Base-by-base conservation (phyloP, 2,113 vertebrate genomes). In the Etia nguti region DNA sequence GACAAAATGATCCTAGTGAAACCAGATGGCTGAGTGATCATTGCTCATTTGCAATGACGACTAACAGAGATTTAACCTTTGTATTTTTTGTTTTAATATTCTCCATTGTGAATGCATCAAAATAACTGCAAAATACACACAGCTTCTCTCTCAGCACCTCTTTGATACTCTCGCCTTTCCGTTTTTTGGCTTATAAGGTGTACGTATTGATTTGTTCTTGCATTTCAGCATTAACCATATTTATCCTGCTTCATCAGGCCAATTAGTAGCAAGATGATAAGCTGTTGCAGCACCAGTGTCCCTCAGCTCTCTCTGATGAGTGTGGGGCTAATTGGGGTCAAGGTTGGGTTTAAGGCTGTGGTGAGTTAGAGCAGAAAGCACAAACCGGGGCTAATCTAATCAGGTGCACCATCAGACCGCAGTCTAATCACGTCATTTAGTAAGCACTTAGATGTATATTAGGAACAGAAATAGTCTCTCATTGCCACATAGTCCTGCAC, bases 241-340 rank as follows among this genome's bases (percentile, higher is more conserved):
- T 95, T 91, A 95, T 86, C 88, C 80, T 52, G 41, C 90, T 92
- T 93, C 87, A 95, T 96, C 94, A 95, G 89, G 80, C 88, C 90
- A 96, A 95, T 96, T 96, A 96, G 93, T 29, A 54, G 86, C 55
- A 34, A 83, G 87, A 92, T 93, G 95, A 96, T 94, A 94, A 95
- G 93, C 90, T 88, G 68, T 79, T 89, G 87, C 90, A 83, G 68
- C 87, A 79, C 73, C 75, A 81, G 50, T 83, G 90, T 93, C 92
- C 86, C 93, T 80, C 75, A 88, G 92, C 89, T 92, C 92, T 41
- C 88, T 90, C 86, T 95, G 94, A 96, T 92, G 92, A 95, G 93
- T 90, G 62, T 9, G 57, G 83, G 92, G 93, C 81, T 96, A 96
- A 97, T 96, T 96, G 95, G 92, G 96, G 96, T 96, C 96, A 96